Base-by-base conservation (phyloP, 2,113 vertebrate genomes). In the Dermatemys mawii region DNA sequence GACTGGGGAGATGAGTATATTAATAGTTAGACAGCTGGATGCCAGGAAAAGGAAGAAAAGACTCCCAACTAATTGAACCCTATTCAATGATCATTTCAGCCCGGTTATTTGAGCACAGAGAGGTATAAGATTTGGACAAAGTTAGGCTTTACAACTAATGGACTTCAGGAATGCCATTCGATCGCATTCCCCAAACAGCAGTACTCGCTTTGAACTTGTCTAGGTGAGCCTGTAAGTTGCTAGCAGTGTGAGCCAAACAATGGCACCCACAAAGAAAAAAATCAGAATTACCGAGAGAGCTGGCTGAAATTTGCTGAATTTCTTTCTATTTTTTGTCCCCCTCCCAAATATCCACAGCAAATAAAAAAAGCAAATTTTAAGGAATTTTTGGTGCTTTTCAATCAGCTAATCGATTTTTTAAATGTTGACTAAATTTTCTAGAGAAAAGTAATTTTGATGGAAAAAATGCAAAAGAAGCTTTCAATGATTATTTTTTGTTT, bases 121-220 rank as follows among this genome's bases (percentile, higher is more conserved):
- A 89, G 89, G 94, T 48, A 5, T 11, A 79, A 38, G 2, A 73
- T 27, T 54, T 11, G 90, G 79, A 81, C 50, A 92, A 83, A 94
- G 67, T 75, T 1, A 44, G 81, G 27, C 81, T 96, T 16, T 87
- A 1, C 6, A 76, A 73, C n/a, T 75, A 79, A 94, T 44, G 87
- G 41, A 49, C 92, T 79, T 41, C 90, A 92, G 94, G 95, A 97
- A 97, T 95, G 95, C 9, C 81, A 94, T 11, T 92, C 75, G 73
- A 53, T 91, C 57, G 78, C 97, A 93, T 81, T 19, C 55, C 35
- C 8, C 73, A 1, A 8, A 57, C 46, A 46, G 78, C 86, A 78
- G 87, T 76, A 44, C 27, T 41, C 22, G 12, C 7, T 93, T 24
- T 29, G 21, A 73, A 83, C 46, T 0, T 3, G 63, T 60, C 48